Evolutionary conservation across 2,113 vertebrate genomes (phyloP).

Genomic region (Pyrgilauda ruficollis): DNA sequence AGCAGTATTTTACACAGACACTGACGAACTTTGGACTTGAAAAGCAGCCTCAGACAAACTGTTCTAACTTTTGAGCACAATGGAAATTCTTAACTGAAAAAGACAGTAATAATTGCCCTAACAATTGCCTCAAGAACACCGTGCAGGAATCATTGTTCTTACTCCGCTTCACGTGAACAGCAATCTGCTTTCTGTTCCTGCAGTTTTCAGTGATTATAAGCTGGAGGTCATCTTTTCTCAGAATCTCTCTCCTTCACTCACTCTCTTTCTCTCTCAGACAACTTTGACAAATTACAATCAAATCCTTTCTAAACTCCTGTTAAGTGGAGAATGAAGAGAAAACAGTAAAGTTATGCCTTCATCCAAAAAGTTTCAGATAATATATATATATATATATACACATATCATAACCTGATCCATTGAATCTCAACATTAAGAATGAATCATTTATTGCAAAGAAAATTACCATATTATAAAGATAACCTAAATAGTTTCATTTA

Average conservation of each 20-base stretch:
- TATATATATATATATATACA: background rate
- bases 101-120: background rate
- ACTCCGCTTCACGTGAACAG: background rate
- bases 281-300: background rate
- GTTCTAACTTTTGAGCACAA: background rate
- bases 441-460: background rate
- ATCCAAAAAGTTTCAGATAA: background rate
- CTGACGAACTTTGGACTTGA: background rate
- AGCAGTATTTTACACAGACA: background rate
- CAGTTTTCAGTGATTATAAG: background rate
- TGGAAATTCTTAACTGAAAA: background rate
- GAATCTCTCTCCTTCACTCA: background rate
- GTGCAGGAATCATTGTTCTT: background rate
- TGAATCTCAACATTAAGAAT: background rate
- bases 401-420: fast-evolving
- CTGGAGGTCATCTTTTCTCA: background rate
- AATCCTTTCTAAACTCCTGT: background rate
- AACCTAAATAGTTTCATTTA: background rate
- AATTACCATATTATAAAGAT: background rate
- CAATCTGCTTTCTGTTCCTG: background rate
- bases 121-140: background rate
- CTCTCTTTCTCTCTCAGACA: background rate
- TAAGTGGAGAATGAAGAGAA: background rate
- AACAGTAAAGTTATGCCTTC: background rate
- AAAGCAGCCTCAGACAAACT: background rate